These are phyloP conservation scores for Eidolon dupreanum DNA, from an alignment of 2,797 vertebrate species.

Conservation along the genomic window DNA sequence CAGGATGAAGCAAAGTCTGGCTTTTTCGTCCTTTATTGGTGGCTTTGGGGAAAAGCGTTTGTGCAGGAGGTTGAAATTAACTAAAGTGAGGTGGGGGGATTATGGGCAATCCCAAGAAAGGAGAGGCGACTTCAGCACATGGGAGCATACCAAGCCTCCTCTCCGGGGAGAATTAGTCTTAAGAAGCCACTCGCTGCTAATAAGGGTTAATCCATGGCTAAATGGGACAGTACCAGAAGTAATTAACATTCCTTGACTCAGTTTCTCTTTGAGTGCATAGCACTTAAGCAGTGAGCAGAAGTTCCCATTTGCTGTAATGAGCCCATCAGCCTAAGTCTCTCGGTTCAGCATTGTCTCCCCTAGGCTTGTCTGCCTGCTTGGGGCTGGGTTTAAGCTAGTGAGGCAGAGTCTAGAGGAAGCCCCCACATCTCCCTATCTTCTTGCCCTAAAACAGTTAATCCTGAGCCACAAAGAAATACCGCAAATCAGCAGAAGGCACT, in stretches of 20 bases:
- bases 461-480: not conserved
- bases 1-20: not conserved
- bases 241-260: not conserved
- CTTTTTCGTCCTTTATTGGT: not conserved
- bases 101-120: not conserved
- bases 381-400: not conserved
- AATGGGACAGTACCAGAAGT: not conserved
- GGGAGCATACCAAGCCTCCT: not conserved
- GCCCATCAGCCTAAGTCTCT: too few relatives aligned
- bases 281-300: not conserved
- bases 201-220: not conserved
- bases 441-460: constrained; percentile 70
- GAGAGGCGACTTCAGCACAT: rapidly evolving
- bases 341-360: rapidly evolving
- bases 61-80: not conserved
- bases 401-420: not conserved
- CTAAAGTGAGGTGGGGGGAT: not conserved
- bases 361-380: not conserved
- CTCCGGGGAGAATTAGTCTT: not conserved
- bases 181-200: not conserved
- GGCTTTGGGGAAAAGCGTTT: not conserved
- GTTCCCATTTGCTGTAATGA: not conserved
- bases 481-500: not conserved
- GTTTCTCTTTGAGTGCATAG: constrained; percentile 14
- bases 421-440: not conserved